Evolutionary conservation across 2,888 invertebrate genomes (phyloP).

Genomic region (Pristionchus entomophagus): DNA sequence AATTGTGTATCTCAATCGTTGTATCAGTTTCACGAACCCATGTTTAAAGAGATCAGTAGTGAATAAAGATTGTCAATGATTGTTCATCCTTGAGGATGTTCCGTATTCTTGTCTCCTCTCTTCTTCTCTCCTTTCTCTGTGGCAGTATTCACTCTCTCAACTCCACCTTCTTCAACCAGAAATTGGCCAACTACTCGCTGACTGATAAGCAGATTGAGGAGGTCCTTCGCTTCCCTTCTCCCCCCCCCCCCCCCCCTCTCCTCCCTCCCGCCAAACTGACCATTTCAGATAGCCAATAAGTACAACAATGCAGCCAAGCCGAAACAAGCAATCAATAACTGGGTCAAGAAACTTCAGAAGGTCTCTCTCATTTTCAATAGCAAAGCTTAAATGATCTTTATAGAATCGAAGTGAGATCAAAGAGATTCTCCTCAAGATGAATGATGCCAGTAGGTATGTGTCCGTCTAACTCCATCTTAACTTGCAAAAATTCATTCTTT

Average conservation of each 20-base stretch:
- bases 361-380: neutral
- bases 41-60: too few relatives aligned
- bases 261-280: too few relatives aligned
- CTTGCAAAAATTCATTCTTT: neutral
- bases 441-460: neutral
- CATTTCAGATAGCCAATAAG: constrained; percentile 11
- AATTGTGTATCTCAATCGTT: too few relatives aligned
- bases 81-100: neutral
- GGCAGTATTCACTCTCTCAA: neutral
- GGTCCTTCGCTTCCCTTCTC: too few relatives aligned
- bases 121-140: neutral
- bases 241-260: too few relatives aligned
- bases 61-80: too few relatives aligned
- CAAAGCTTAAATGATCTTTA: neutral
- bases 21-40: too few relatives aligned
- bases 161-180: constrained; percentile 33
- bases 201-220: constrained; percentile 16
- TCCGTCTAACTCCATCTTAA: neutral
- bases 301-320: constrained; percentile 26
- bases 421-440: constrained; percentile 16
- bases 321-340: neutral
- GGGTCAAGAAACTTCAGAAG: constrained; percentile 31
- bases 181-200: constrained; percentile 25
- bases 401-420: neutral
- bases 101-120: neutral